A percentile compares a stretch with the other conserved stretches of the same genome.
phyloP scores from a whole-genome alignment of 2,113 vertebrate species.

The Perca schrenkii region DNA sequence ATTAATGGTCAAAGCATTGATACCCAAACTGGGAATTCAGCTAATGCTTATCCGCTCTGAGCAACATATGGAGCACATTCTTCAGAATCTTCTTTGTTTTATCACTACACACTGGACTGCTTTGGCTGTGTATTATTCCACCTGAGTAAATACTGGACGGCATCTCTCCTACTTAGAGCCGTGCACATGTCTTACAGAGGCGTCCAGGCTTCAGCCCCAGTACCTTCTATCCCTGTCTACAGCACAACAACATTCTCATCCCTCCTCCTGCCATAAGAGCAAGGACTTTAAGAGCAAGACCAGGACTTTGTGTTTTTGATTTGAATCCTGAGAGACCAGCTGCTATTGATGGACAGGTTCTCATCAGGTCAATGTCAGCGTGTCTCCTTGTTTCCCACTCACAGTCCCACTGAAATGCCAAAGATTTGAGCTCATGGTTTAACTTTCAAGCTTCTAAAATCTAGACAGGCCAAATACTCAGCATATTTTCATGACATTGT shows the following conservation, averaged over 20 bases:
- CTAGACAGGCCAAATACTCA: conserved; percentile 81
- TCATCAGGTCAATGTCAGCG: conserved; percentile 53
- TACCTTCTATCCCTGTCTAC: conserved; percentile 23
- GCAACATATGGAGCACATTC: conserved; percentile 88
- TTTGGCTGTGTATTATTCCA: conserved; percentile 90
- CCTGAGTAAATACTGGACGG: conserved; percentile 93
- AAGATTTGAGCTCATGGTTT: conserved; percentile 66
- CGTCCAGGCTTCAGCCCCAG: conserved; percentile 25
- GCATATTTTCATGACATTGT: conserved; percentile 86
- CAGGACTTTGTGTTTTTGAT: conserved; percentile 74
- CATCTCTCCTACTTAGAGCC: conserved; percentile 86
- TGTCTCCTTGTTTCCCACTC: conserved; percentile 41
- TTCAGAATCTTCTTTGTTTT: conserved; percentile 91
- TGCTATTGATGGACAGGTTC: conserved; percentile 57
- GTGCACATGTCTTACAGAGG: conserved; percentile 66
- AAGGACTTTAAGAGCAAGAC: conserved; percentile 67
- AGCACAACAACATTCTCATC: conserved; percentile 52
- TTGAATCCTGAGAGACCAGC: conserved; percentile 70
- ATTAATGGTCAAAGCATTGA: conserved; percentile 71
- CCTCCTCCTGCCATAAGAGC: conserved; percentile 53
- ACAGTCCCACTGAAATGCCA: conserved; percentile 57
- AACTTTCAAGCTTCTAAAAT: conserved; percentile 75
- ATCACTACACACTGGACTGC: conserved; percentile 84
- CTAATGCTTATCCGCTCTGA: conserved; percentile 71
- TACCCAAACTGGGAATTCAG: conserved; percentile 75